A percentile compares a stretch with the other conserved stretches of the same genome.
Conservation (phyloP, 2,888 invertebrate species). For the Corbicula japonica region DNA sequence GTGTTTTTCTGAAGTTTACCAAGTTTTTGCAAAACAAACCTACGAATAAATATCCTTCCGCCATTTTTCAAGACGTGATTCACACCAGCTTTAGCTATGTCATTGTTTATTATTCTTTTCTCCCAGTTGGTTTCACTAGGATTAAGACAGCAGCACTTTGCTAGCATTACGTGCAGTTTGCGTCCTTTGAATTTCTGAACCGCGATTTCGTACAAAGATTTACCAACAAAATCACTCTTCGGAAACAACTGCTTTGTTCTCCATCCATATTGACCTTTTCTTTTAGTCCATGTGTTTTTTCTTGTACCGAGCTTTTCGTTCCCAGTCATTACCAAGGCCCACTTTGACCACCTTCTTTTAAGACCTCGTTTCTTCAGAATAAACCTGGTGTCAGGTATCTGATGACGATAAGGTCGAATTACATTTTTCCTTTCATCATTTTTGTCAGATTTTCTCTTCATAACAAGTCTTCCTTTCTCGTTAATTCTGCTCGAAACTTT, state of each 20-base stretch:
- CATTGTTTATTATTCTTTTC: constrained; percentile 39
- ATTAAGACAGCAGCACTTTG: constrained; percentile 40
- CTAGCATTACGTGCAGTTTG: constrained; percentile 68
- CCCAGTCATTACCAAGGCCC: constrained; percentile 66
- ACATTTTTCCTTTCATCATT: constrained; percentile 13
- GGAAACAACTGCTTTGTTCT: constrained; percentile 34
- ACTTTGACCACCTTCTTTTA: constrained; percentile 69
- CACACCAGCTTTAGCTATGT: constrained; percentile 42
- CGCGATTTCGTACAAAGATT: constrained; percentile 69
- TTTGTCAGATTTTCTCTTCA: too few species aligned
- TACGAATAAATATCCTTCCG: constrained; percentile 69
- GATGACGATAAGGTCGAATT: constrained; percentile 72
- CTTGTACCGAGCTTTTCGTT: constrained; percentile 3
- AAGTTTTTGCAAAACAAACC: constrained; percentile 56
- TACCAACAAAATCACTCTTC: constrained; percentile 20
- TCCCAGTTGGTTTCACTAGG: constrained; percentile 43
- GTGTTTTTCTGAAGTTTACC: constrained; percentile 41
- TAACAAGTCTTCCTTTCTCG: too few species aligned
- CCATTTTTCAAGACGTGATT: constrained; percentile 55
- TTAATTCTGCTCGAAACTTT: too few species aligned
- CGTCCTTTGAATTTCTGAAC: constrained; percentile 66
- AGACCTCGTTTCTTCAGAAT: constrained; percentile 57
- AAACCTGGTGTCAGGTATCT: constrained; percentile 70
- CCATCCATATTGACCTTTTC: constrained; percentile 21
- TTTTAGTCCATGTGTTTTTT: neutral